Evolutionary conservation across 2,888 invertebrate species (phyloP), one percentile per base, ranked within the genome.

Genomic region (Eilema sororculum): DNA sequence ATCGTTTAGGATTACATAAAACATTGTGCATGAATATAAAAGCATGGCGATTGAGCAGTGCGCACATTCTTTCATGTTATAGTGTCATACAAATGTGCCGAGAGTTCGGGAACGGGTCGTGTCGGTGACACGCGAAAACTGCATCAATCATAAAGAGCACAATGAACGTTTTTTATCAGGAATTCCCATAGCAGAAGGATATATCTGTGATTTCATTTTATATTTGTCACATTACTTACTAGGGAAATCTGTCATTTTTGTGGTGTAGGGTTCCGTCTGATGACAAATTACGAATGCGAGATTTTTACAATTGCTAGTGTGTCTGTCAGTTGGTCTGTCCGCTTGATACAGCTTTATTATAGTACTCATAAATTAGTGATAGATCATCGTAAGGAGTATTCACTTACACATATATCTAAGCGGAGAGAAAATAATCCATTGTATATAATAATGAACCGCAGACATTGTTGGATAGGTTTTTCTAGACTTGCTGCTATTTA

Each of bases 111-210:
- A 77, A 62, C 74, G 75, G 61, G 69, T 77, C 73, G 73, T 86
- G 90, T 90, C 88, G 84, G 77, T 81, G 79, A 85, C 91, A 91
- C 89, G 89, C 89, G 88, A 88, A 86, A 84, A 87, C 82, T 88
- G 88, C 89, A 92, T 92, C 91, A 91, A 92, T 92, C 91, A 91
- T 90, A 87, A 85, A 80, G 78, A 86, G 85, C 84, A 87, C 91
- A 91, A 91, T 88, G 84, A 82, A 80, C 79, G 86, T 86, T 90
- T 90, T 90, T 87, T 87, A 89, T 89, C 87, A 84, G 81, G 72
- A 82, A 82, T 84, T 81, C 83, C 84, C 81, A 81, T 85, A 84
- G 85, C 84, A 75, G 74, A 77, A 84, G 84, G 84, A 84, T 82
- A 83, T 80, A 80, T 84, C 79, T 85, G 83, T 84, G 83, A 85